A percentile compares a stretch with the other conserved stretches of the same genome.
These are phyloP conservation scores for Theodoxus fluviatilis DNA, from an alignment of 2,888 invertebrate genomes.

Conservation along the genomic window DNA sequence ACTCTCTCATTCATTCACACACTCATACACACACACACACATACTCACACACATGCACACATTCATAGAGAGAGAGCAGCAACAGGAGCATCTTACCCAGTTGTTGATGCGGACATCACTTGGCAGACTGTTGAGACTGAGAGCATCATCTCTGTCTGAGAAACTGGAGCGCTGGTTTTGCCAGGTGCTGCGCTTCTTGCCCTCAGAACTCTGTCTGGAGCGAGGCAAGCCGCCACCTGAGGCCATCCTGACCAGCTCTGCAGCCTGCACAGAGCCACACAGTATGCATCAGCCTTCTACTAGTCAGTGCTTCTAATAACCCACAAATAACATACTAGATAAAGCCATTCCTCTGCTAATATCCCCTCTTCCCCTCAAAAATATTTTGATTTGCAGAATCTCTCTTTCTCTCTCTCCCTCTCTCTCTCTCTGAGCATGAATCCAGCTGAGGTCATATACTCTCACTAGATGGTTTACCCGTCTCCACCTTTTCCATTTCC, in stretches of 20 bases:
- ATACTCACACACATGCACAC: too few species aligned
- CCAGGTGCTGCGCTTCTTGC: constrained; percentile 43
- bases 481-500: too few species aligned
- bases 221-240: constrained; percentile 32
- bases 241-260: too few species aligned
- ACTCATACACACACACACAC: too few species aligned
- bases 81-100: constrained; percentile 46
- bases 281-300: too few species aligned
- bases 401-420: background rate
- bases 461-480: too few species aligned
- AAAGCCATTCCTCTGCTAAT: constrained; percentile 20
- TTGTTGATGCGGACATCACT: constrained; percentile 59
- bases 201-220: constrained; percentile 33
- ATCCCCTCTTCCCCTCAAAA: background rate
- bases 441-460: too few species aligned
- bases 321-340: background rate
- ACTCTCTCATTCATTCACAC: too few species aligned
- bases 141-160: constrained; percentile 53
- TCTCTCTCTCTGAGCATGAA: background rate
- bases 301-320: too few species aligned
- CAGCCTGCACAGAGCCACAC: too few species aligned
- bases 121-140: constrained; percentile 53
- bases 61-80: background rate
- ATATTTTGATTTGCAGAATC: too few species aligned
- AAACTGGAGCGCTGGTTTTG: constrained; percentile 52